Evolutionary conservation across 2,888 invertebrate genomes (phyloP).

Genomic region (Drosophila borealis): DNA sequence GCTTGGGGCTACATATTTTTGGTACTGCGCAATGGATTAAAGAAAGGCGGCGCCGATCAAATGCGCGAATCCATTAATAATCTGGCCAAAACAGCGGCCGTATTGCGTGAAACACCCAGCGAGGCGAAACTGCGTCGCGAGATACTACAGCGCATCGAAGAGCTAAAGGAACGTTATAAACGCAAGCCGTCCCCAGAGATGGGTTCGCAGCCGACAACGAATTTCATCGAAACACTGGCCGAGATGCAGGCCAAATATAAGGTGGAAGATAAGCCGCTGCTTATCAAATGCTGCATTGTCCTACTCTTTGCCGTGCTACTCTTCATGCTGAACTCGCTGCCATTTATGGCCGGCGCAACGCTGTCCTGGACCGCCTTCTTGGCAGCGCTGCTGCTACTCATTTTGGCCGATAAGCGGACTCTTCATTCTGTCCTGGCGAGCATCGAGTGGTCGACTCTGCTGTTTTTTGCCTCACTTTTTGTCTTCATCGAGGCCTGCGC

Average conservation of each 20-base stretch:
- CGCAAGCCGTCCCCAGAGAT: constrained; percentile 74
- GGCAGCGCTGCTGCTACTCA: constrained; percentile 91
- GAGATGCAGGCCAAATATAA: constrained; percentile 89
- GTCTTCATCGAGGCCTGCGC: constrained; percentile 95
- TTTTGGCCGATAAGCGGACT: constrained; percentile 91
- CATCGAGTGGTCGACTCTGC: constrained; percentile 95
- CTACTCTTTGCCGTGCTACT: constrained; percentile 90
- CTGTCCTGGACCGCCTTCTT: constrained; percentile 94
- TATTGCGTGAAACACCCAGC: constrained; percentile 87
- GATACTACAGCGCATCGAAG: constrained; percentile 89
- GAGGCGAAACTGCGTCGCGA: constrained; percentile 91
- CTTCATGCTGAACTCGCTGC: constrained; percentile 93
- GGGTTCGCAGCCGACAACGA: constrained; percentile 84
- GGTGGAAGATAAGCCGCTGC: constrained; percentile 89
- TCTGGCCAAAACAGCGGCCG: constrained; percentile 89
- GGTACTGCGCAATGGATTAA: constrained; percentile 89
- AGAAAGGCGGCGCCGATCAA: constrained; percentile 86
- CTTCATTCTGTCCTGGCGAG: constrained; percentile 91
- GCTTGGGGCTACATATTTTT: constrained; percentile 89
- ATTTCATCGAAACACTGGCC: constrained; percentile 87
- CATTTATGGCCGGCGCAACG: constrained; percentile 89
- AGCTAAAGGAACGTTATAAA: constrained; percentile 87
- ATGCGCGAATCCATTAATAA: constrained; percentile 91
- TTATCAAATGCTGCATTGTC: constrained; percentile 90
- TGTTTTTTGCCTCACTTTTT: constrained; percentile 95